Conservation (phyloP, 2,113 vertebrate genomes). For the Pithys albifrons region DNA sequence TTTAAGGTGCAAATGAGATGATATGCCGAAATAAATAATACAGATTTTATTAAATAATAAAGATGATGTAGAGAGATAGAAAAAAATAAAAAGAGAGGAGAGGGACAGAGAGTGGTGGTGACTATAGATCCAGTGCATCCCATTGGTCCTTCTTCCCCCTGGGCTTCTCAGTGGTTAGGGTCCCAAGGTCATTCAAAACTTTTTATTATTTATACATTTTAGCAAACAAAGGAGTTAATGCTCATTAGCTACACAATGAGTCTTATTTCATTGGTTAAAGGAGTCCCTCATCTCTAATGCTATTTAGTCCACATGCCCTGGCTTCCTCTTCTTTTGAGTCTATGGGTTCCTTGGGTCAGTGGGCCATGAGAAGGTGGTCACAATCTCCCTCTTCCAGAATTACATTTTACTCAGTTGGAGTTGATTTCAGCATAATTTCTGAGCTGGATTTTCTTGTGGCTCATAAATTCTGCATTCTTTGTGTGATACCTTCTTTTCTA, state of each 20-base stretch:
- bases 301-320: background rate
- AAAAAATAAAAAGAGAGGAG: background rate
- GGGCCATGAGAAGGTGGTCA: too few relatives aligned
- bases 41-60: background rate
- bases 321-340: background rate
- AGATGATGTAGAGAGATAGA: background rate
- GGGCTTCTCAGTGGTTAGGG: background rate
- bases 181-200: fast-evolving
- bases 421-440: background rate
- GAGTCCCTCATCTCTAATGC: background rate
- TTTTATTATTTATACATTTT: background rate
- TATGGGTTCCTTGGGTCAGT: background rate
- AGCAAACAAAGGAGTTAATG: background rate
- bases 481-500: background rate
- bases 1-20: background rate
- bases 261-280: background rate
- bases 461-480: background rate
- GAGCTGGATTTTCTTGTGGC: background rate
- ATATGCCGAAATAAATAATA: background rate
- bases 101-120: background rate
- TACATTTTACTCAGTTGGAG: background rate
- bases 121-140: background rate
- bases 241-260: fast-evolving
- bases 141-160: background rate
- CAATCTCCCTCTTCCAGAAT: fast-evolving